These are phyloP conservation scores for Delia radicum DNA, from an alignment of 1,140 invertebrate species.

Conservation along the genomic window DNA sequence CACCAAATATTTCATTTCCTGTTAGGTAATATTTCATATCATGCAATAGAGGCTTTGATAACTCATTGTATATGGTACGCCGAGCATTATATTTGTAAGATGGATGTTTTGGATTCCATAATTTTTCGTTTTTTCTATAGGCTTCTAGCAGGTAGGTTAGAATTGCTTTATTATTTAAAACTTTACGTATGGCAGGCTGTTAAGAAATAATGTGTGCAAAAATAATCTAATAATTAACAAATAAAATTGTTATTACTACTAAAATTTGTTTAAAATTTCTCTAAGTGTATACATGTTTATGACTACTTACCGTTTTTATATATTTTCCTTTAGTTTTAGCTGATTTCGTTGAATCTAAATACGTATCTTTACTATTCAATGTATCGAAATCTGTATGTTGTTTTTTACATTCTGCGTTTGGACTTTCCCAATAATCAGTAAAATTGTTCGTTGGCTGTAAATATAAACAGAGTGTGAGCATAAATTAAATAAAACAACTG, in stretches of 20 bases:
- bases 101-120: conserved; percentile 50
- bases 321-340: neutral
- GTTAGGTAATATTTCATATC: conserved; percentile 33
- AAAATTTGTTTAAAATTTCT: neutral
- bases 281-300: neutral
- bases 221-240: no score
- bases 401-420: neutral
- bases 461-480: neutral
- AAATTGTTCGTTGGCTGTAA: neutral
- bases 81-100: conserved; percentile 51
- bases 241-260: neutral
- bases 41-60: conserved; percentile 38
- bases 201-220: no score
- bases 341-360: neutral
- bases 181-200: conserved; percentile 29
- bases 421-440: neutral
- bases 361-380: neutral
- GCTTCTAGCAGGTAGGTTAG: conserved; percentile 36
- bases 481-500: no score
- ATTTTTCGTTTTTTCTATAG: conserved; percentile 45
- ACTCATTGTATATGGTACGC: conserved; percentile 40
- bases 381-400: neutral
- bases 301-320: neutral
- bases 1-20: conserved; percentile 43
- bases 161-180: conserved; percentile 38